Base-by-base conservation (phyloP, 2,888 invertebrate genomes). In the Scaptomyza parva region DNA sequence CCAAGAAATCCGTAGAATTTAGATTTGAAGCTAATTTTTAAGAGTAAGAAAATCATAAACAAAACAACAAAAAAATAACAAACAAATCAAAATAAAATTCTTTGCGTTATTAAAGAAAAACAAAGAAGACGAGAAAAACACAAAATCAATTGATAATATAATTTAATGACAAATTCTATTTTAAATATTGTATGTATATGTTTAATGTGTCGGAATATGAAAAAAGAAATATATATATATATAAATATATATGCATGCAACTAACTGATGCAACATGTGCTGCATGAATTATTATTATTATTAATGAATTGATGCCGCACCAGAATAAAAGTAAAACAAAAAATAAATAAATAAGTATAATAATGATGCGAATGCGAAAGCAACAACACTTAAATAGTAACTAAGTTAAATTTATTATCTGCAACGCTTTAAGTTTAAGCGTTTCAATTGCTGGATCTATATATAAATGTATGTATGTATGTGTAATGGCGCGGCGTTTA, bases 171-270 rank as follows among this genome's bases (percentile, higher is more conserved):
- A 74, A 82, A 78, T 71, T 89, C 82, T 88, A 88, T 89, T 88
- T 88, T 86, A 89, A 88, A 83, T 87, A 88, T 77, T 76, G 72
- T 76, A 76, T 80, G 85, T 80, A 86, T 84, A 87, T 82, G 86
- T 85, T 85, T 85, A 85, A 82, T 85, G 82, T 87, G 79, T 78
- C 86, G 82, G 87, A 87, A 87, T 85, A 82, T 82, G 62, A 64
- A 76, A 18, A 18, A 6, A 64, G 73, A 18, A 18, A 6, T 45
- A 28, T 45, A 2, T 24, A 24, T 17, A 17, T 26, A 11, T 26
- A 20, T 39, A 18, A 5, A 11, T 18, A 39, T 12, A 11, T 47
- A 75, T 58, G 48, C 52, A 52, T 40, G 68, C 57, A 44, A 62
- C 35, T 44, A 45, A 64, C 52, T 44, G 35, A 64, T 68, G 67